Conservation (phyloP, 1,140 invertebrate species). For the Eulimnadia texana region DNA sequence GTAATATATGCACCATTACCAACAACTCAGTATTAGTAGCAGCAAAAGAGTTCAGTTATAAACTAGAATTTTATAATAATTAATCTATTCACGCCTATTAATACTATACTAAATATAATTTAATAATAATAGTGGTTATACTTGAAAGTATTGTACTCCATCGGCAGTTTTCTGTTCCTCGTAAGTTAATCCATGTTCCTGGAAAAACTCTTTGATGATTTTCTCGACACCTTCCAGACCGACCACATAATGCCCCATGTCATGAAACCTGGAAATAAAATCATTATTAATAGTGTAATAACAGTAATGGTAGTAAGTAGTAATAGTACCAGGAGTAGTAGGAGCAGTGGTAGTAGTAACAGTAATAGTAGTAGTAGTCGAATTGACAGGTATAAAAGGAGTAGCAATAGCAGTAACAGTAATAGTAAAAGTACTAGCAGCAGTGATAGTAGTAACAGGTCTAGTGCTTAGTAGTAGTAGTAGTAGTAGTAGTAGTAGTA, state of each 20-base stretch:
- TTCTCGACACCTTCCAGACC: constrained; percentile 18
- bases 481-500: background rate
- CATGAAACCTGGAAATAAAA: constrained; percentile 13
- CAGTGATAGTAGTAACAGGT: too few species aligned
- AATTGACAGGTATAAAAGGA: background rate
- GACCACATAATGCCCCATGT: constrained; percentile 19
- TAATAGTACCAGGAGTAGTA: background rate
- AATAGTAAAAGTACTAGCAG: too few species aligned
- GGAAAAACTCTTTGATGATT: constrained; percentile 17
- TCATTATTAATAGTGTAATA: too few species aligned
- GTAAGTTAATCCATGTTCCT: constrained; percentile 12
- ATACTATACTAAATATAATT: background rate
- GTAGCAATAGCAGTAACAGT: background rate
- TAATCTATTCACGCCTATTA: too few species aligned
- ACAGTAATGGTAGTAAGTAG: background rate
- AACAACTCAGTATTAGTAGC: too few species aligned
- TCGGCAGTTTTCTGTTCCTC: constrained; percentile 8
- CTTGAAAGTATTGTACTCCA: background rate
- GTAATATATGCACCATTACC: too few species aligned
- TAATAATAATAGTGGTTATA: too few species aligned
- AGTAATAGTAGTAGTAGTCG: background rate
- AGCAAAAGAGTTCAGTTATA: too few species aligned
- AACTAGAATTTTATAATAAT: too few species aligned
- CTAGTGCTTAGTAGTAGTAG: background rate
- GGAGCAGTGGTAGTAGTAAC: background rate